A percentile compares a stretch with the other conserved stretches of the same genome.
Evolutionary conservation across 1,140 invertebrate species (phyloP).

Genomic region (Mercenaria mercenaria): DNA sequence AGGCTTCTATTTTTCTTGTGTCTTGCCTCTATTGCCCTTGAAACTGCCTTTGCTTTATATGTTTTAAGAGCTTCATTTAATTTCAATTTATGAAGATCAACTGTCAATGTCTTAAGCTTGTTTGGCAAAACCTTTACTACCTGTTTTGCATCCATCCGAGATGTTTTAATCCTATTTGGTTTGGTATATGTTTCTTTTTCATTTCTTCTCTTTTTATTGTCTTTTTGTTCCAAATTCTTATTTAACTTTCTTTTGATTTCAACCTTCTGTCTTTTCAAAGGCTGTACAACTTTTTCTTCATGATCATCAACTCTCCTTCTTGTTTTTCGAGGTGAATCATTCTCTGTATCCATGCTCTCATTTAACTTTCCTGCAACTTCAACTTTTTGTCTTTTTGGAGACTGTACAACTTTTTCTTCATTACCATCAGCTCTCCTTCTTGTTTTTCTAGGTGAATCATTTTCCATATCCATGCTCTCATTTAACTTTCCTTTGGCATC

Average conservation of each 20-base stretch:
- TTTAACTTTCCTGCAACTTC: too few species aligned
- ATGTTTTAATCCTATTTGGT: not conserved
- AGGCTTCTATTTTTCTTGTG: not conserved
- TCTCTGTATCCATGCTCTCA: not conserved
- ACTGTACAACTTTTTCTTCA: too few species aligned
- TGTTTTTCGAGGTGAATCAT: not conserved
- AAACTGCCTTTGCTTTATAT: not conserved
- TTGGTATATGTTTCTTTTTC: not conserved
- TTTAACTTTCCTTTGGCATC: too few species aligned
- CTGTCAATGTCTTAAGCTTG: not conserved
- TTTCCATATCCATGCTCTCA: too few species aligned
- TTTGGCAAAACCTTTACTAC: not conserved
- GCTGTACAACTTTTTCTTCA: not conserved
- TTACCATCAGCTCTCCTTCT: too few species aligned
- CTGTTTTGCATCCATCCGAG: not conserved
- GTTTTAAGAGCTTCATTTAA: not conserved
- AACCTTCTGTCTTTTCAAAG: not conserved
- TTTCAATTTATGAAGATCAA: not conserved
- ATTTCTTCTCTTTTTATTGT: not conserved
- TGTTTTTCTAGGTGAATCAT: too few species aligned
- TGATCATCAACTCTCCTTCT: not conserved
- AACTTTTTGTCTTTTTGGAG: too few species aligned
- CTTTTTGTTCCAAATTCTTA: not conserved
- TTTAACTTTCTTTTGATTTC: not conserved
- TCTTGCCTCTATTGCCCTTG: not conserved